These are phyloP conservation scores for Folsomia candida DNA, from an alignment of 2,888 invertebrate species.

Conservation along the genomic window DNA sequence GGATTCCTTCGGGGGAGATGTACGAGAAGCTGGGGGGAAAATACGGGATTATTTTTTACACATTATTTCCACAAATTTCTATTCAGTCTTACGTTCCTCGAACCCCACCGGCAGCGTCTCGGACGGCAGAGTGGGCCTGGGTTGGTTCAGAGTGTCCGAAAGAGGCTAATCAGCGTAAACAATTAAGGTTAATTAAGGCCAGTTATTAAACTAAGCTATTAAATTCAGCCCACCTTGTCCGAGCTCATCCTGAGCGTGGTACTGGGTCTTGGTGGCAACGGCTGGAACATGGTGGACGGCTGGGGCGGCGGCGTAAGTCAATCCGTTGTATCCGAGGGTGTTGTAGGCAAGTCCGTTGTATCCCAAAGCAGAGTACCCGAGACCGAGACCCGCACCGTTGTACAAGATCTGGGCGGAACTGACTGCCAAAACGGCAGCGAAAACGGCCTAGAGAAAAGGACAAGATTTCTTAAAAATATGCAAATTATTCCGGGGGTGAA, in stretches of 20 bases:
- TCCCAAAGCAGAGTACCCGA: background rate
- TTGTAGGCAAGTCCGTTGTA: background rate
- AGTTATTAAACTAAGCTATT: too few relatives aligned
- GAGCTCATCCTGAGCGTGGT: slow-evolving; percentile 52
- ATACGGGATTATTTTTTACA: background rate
- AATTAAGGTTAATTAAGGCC: too few relatives aligned
- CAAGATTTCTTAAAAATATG: slow-evolving; percentile 53
- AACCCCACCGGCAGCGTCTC: slow-evolving; percentile 49
- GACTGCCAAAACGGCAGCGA: slow-evolving; percentile 58
- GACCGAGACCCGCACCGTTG: slow-evolving; percentile 13
- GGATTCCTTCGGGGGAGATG: slow-evolving; percentile 56
- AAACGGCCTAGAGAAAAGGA: slow-evolving; percentile 58
- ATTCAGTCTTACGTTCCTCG: slow-evolving; percentile 50
- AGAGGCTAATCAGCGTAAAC: background rate
- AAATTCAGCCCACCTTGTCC: too few relatives aligned
- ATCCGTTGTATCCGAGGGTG: slow-evolving; percentile 19
- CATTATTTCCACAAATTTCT: background rate
- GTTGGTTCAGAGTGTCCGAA: slow-evolving; percentile 52
- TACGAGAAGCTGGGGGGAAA: slow-evolving; percentile 52
- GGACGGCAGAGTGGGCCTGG: slow-evolving; percentile 55
- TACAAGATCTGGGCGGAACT: slow-evolving; percentile 50
- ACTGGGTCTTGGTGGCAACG: slow-evolving; percentile 43
- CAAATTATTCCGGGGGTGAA: background rate
- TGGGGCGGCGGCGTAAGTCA: slow-evolving; percentile 21
- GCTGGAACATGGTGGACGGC: slow-evolving; percentile 35